Evolutionary conservation across 1,140 invertebrate species (phyloP), one percentile per base, ranked within the genome.

Genomic region (Neodiprion fabricii): DNA sequence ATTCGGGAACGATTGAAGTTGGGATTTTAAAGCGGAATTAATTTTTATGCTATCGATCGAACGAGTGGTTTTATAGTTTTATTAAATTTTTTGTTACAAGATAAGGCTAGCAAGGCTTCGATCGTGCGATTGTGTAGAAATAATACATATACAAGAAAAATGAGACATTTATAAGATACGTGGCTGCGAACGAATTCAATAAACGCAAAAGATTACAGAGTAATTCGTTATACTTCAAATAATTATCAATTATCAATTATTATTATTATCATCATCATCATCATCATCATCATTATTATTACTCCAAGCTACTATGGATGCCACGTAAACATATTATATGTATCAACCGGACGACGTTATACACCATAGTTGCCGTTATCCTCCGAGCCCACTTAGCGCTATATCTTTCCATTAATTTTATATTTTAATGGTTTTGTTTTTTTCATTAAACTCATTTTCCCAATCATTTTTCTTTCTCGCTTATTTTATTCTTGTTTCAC

Each of bases 11-110:
- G 17, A 40, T 40, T 40, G 28, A 1, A 40, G 28, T 3, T 40
- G 28, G 28, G 28, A 40, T 40, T 40, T 40, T 40, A 40, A 40
- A 40, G 28, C 28, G 28, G 28, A 40, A 40, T 40, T 40, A 40
- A 40, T 40, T 40, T 40, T 40, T 2, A 40, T 40, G 28, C 28
- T 2, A 40, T 40, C 5, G 28, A 40, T 40, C 28, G 28, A 40
- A 40, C 28, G 28, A 40, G 28, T 40, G 2, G 40, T 79, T 72
- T 80, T 79, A 72, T 48, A 78, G 49, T 84, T 84, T 82, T 82
- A 83, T 84, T 70, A 78, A 81, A 79, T 75, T 72, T 83, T 75
- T 74, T 79, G 79, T 84, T 84, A 84, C 82, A 84, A 81, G 75
- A 79, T 82, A 81, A 84, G 79, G 79, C 79, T 82, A 82, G 77